These are phyloP conservation scores for Drosophila mayaguana DNA, from an alignment of 2,888 invertebrate species.

Conservation along the genomic window DNA sequence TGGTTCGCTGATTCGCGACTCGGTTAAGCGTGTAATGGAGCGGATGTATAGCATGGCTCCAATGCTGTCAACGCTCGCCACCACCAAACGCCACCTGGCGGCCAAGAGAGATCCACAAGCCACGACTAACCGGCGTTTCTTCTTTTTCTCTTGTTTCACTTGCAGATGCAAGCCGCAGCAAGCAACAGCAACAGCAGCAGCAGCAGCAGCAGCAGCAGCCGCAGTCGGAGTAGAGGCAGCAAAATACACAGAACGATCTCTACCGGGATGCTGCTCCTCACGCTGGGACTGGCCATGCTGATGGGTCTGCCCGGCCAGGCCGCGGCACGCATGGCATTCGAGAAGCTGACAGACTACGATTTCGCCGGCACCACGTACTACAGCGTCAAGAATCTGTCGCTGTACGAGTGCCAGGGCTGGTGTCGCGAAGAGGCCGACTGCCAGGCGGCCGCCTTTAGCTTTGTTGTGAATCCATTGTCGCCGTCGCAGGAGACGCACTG, in stretches of 20 bases:
- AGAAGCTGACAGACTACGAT: constrained; percentile 96
- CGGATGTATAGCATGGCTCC: constrained; percentile 58
- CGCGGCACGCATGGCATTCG: constrained; percentile 93
- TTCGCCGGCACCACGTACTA: constrained; percentile 96
- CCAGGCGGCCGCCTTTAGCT: constrained; percentile 96
- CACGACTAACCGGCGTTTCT: constrained; percentile 2
- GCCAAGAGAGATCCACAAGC: not conserved
- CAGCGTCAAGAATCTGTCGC: constrained; percentile 94
- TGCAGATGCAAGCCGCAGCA: constrained; percentile 50
- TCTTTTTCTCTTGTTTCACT: not conserved
- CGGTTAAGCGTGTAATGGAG: constrained; percentile 80
- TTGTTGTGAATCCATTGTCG: constrained; percentile 95
- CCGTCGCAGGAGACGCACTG: constrained; percentile 96
- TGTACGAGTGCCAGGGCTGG: constrained; percentile 98
- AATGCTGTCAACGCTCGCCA: constrained; percentile 35
- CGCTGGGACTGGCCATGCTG: constrained; percentile 45
- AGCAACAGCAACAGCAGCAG: constrained; percentile 25
- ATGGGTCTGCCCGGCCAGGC: constrained; percentile 47
- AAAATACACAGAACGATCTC: constrained; percentile 34
- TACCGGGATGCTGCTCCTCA: constrained; percentile 36
- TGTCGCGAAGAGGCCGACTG: constrained; percentile 96
- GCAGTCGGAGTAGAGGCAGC: constrained; percentile 30
- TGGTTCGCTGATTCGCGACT: constrained; percentile 65
- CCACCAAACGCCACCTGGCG: constrained; percentile 40
- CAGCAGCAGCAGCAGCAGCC: constrained; percentile 10